Evolutionary conservation across 2,797 vertebrate species (phyloP).

Genomic region (Pelochelys cantorii): DNA sequence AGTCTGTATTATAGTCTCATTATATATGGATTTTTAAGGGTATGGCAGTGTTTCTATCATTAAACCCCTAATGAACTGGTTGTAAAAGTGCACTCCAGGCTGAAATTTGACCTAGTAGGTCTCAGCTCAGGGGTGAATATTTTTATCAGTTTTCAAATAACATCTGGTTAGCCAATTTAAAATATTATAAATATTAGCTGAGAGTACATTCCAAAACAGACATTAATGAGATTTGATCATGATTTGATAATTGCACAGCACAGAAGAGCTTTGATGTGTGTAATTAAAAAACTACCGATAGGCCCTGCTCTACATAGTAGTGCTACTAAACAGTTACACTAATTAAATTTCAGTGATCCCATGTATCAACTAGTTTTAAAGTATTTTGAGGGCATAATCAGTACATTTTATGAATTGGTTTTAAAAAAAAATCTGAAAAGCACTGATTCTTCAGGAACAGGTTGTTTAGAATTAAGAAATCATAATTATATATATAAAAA

Average conservation of each 20-base stretch:
- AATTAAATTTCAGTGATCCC: not conserved
- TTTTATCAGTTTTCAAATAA: constrained; percentile 32
- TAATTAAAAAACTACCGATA: constrained; percentile 29
- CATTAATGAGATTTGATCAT: constrained; percentile 41
- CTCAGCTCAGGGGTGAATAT: constrained; percentile 58
- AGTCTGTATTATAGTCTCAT: constrained; percentile 8
- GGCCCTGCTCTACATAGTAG: not conserved
- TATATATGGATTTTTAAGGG: constrained; percentile 9
- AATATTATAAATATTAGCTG: constrained; percentile 51
- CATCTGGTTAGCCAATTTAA: constrained; percentile 70
- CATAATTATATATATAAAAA: constrained; percentile 32
- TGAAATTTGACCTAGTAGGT: constrained; percentile 66
- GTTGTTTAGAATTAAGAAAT: constrained; percentile 17
- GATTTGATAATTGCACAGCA: constrained; percentile 60
- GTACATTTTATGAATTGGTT: constrained; percentile 34
- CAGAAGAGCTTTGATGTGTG: constrained; percentile 63
- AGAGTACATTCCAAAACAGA: constrained; percentile 31
- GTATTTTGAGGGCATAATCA: not conserved
- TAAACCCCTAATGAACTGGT: constrained; percentile 50
- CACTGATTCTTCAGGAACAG: constrained; percentile 18
- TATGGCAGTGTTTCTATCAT: constrained; percentile 51
- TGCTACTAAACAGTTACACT: not conserved
- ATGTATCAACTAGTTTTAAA: not conserved
- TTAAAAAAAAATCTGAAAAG: constrained; percentile 38
- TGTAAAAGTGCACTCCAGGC: constrained; percentile 68